Base-by-base conservation (phyloP, 2,888 invertebrate species). In the Eupeodes luniger region DNA sequence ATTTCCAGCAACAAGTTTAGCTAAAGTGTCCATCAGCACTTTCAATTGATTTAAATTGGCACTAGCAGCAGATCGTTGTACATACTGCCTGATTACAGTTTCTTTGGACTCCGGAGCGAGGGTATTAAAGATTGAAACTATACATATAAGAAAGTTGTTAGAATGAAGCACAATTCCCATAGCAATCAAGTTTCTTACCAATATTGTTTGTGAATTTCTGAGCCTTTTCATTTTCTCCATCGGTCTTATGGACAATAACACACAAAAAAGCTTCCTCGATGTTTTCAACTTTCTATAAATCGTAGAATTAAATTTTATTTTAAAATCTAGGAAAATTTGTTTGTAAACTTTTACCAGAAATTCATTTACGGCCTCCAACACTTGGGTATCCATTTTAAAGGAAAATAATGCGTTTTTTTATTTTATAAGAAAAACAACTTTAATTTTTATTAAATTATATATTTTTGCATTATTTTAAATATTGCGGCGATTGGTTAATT, bases 201-300 rank as follows among this genome's bases (percentile, higher is more conserved):
- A 98, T 93, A 89, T 96, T 96, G 89, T 96, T 95, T 90, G 96
- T 96, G 94, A 96, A 96, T 91, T 94, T 93, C 55, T 95, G 93
- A 44, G 96, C 94, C 92, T 96, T 96, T 90, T 96, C 96, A 89
- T 94, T 94, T 92, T 97, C 96, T 81, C 95, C 95, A 74, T 96
- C 95, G 19, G 96, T 94, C 90, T 96, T 96, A 91, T 98, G 96
- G 1, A 98, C 96, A 82, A 98, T 95, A 91, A 97, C 97, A 91
- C 97, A 97, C 92, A 97, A 97, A 92, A 99, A 98, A 0, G 98
- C 97, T 93, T 98, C 97, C 92, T 98, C 98, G 49, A 97, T 96
- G 0, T 96, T 95, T 92, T 98, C 97, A 9, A 97, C 96, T 93
- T 96, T 96, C 97, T 97, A 77, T 2, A 81, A 81, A 82, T 49